Percentiles rank a stretch among this genome's conserved stretches.
These are phyloP conservation scores for Amphiprion percula DNA, from an alignment of 2,113 vertebrate species.

Conservation along the genomic window DNA sequence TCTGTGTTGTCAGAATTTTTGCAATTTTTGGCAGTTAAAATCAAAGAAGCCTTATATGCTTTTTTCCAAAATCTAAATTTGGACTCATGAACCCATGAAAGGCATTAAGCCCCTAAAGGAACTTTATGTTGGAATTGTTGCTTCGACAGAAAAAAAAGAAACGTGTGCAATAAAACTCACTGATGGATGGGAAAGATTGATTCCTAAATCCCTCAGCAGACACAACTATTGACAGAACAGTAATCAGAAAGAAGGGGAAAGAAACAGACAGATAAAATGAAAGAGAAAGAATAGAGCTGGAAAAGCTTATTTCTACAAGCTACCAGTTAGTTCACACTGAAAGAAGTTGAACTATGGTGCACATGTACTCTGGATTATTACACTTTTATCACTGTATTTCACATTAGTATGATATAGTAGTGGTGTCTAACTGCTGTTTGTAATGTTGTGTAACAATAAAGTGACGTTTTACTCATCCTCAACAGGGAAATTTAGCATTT, in stretches of 20 bases:
- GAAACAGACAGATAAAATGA: constrained; percentile 2
- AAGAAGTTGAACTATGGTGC: background rate
- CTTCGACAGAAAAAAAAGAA: background rate
- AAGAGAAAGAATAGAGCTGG: background rate
- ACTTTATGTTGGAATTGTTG: constrained; percentile 9
- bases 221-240: constrained; percentile 36
- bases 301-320: background rate
- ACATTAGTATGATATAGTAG: too few relatives aligned
- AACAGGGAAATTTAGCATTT: too few relatives aligned
- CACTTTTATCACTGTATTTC: too few relatives aligned
- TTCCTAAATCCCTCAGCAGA: constrained; percentile 36
- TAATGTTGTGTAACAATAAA: too few relatives aligned
- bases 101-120: background rate
- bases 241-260: constrained; percentile 23
- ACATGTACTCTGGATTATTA: too few relatives aligned
- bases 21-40: too few relatives aligned
- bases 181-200: constrained; percentile 31
- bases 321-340: too few relatives aligned
- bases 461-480: too few relatives aligned
- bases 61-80: background rate
- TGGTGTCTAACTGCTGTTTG: too few relatives aligned
- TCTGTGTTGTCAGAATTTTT: too few relatives aligned
- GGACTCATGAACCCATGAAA: background rate
- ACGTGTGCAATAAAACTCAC: constrained; percentile 19
- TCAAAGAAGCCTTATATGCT: background rate